Evolutionary conservation across 1,140 invertebrate genomes (phyloP).

Genomic region (fruit fly (Drosophila melanogaster)): Release_6_plus_ISO1_MT NT_037436.4:16250501-16251000

Average conservation of each 20-base stretch:
- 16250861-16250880: too few relatives aligned
- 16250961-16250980: not conserved
- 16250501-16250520: constrained; percentile 23
- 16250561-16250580: constrained; percentile 6
- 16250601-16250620: constrained; percentile 52
- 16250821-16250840: too few relatives aligned
- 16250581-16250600: constrained; percentile 11
- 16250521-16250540: constrained; percentile 31
- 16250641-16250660: constrained; percentile 11
- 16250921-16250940: too few relatives aligned
- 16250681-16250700: not conserved
- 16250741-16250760: not conserved
- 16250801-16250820: not conserved
- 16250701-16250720: not conserved
- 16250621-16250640: constrained; percentile 79
- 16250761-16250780: not conserved
- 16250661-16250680: constrained; percentile 8
- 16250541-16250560: constrained; percentile 26
- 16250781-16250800: not conserved
- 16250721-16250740: constrained; percentile 1
- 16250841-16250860: too few relatives aligned
- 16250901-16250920: too few relatives aligned
- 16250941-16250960: not conserved
- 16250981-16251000: not conserved
- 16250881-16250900: too few relatives aligned